Evolutionary conservation across 2,113 vertebrate genomes (phyloP).

Genomic region (Furnarius figulus): DNA sequence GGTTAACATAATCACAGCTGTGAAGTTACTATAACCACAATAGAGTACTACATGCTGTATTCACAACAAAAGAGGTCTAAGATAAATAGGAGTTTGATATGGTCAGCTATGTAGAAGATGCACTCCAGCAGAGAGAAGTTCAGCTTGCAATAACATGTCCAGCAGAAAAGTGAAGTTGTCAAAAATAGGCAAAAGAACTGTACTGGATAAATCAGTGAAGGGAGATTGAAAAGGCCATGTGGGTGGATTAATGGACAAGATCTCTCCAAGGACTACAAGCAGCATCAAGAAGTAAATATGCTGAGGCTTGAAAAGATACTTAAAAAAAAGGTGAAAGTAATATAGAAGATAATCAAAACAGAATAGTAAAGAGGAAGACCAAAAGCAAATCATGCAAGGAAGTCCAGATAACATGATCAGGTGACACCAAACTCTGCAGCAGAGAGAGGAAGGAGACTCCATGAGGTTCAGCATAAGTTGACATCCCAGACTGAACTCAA

Average conservation of each 20-base stretch:
- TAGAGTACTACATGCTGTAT: not conserved
- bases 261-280: not conserved
- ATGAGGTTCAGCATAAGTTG: not conserved
- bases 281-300: not conserved
- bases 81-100: not conserved
- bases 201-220: not conserved
- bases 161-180: not conserved
- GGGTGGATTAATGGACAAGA: not conserved
- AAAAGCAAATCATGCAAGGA: not conserved
- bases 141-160: not conserved
- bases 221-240: not conserved
- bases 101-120: not conserved
- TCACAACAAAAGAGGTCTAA: not conserved
- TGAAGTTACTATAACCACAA: not conserved
- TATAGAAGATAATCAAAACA: not conserved
- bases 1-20: not conserved
- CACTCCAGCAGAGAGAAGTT: not conserved
- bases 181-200: not conserved
- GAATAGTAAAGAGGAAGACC: not conserved
- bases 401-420: not conserved
- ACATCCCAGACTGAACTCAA: not conserved
- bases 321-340: not conserved
- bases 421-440: not conserved
- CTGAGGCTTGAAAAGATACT: not conserved
- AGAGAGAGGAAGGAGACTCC: not conserved